Percentiles rank a stretch among this genome's conserved stretches.
phyloP scores from a whole-genome alignment of 2,888 invertebrate species.

The Patella depressa region DNA sequence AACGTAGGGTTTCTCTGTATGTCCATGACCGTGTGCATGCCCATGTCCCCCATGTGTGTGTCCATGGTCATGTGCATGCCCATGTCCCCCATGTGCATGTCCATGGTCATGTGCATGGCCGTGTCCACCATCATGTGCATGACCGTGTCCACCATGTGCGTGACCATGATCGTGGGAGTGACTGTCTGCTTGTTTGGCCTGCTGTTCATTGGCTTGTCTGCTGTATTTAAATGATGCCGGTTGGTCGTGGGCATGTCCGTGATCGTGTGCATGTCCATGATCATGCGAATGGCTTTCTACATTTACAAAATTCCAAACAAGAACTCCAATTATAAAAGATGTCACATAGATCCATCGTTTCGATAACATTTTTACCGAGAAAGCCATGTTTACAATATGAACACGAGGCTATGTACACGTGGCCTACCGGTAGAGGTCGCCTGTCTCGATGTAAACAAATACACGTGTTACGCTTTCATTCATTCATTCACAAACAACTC shows the following conservation, averaged over 20 bases:
- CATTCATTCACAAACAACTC: too few species aligned
- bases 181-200: conserved; percentile 19
- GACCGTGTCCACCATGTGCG: conserved; percentile 39
- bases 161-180: conserved; percentile 47
- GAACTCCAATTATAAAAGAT: conserved; percentile 11
- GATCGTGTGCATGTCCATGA: conserved; percentile 37
- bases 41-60: conserved; percentile 32
- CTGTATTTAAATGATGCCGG: conserved; percentile 87
- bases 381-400: conserved; percentile 20
- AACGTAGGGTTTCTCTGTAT: conserved; percentile 36
- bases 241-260: conserved; percentile 73
- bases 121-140: conserved; percentile 72
- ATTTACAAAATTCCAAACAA: conserved; percentile 16
- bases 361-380: conserved; percentile 8
- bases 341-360: conserved; percentile 12
- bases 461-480: conserved; percentile 12
- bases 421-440: conserved; percentile 20
- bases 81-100: conserved; percentile 76
- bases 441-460: conserved; percentile 17
- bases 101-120: conserved; percentile 67
- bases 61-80: conserved; percentile 40
- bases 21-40: conserved; percentile 37
- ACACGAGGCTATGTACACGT: conserved; percentile 23
- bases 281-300: conserved; percentile 16
- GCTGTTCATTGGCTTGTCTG: conserved; percentile 77